Base-by-base conservation (phyloP, 2,888 invertebrate species). In the Tipula lateralis region DNA sequence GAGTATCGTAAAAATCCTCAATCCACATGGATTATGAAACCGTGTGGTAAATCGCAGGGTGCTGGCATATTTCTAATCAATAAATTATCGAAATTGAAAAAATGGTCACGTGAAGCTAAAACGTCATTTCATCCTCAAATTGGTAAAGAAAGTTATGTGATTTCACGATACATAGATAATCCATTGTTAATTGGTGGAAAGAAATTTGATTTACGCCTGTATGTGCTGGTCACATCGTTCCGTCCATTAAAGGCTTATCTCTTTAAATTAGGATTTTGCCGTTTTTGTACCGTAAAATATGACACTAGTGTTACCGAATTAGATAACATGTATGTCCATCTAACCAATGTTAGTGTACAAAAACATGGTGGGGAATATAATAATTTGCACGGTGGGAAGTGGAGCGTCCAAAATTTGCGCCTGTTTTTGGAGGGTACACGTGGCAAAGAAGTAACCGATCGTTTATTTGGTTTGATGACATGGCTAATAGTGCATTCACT, bases 21-120 rank as follows among this genome's bases (percentile, higher is more conserved):
- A 88, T 96, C 96, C 87, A 98, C 98, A 0, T 99, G 98, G 98
- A 99, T 99, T 86, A 97, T 98, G 95, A 98, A 99, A 89, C 98
- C 98, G 0, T 97, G 97, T 89, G 97, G 97, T 32, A 96, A 98
- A 91, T 97, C 98, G 0, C 96, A 96, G 89, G 96, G 96, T 0
- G 94, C 96, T n/a, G 98, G 98, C 50, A 98, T 99, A 88, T 98
- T 98, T 89, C 92, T 98, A 85, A 97, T 99, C 87, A 98, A 98
- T 89, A 97, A 97, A 91, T 91, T 98, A 85, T 97, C 97, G 2
- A 98, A 98, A 91, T 91, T 98, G 85, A 98, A 97, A 88, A 94
- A 95, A 89, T 96, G 96, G 95, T 96, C 96, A 0, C 92, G 96
- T 29, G 96, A 97, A 90, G 95, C 96, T 0, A 96, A 95, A 90